Conservation (phyloP, 2,797 vertebrate genomes). For the Coilia nasus region DNA sequence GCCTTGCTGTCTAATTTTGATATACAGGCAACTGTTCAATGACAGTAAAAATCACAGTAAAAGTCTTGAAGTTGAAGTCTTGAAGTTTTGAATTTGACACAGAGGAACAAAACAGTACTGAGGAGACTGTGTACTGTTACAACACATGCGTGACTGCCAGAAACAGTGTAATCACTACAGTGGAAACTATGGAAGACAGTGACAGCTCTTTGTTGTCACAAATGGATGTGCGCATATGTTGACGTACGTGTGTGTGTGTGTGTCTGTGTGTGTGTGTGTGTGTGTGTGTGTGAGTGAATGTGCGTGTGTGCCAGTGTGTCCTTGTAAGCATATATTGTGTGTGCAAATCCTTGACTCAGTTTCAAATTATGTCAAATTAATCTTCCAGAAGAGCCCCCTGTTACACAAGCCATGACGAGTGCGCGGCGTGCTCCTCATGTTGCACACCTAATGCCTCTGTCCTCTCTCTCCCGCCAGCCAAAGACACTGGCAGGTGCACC, state of each 20-base stretch:
- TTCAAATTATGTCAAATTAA: constrained; percentile 11
- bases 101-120: background rate
- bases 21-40: no score
- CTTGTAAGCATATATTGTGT: constrained; percentile 15
- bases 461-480: background rate
- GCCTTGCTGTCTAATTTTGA: no score
- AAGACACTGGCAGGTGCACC: constrained; percentile 8
- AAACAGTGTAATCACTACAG: background rate
- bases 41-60: no score
- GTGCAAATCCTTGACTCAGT: constrained; percentile 34
- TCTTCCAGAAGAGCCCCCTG: constrained; percentile 11
- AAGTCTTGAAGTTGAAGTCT: no score
- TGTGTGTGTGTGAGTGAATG: constrained; percentile 2
- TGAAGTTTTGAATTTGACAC: background rate
- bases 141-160: background rate
- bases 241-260: constrained; percentile 37
- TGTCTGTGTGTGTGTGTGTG: constrained; percentile 30
- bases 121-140: background rate
- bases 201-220: background rate
- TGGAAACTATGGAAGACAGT: constrained; percentile 16
- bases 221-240: constrained; percentile 44
- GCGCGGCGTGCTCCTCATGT: background rate
- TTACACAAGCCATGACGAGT: constrained; percentile 42
- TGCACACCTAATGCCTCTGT: constrained; percentile 12
- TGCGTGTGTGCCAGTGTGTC: background rate